A percentile compares a stretch with the other conserved stretches of the same genome.
Conservation (phyloP, 2,113 vertebrate genomes). For the Capreolus pygargus region DNA sequence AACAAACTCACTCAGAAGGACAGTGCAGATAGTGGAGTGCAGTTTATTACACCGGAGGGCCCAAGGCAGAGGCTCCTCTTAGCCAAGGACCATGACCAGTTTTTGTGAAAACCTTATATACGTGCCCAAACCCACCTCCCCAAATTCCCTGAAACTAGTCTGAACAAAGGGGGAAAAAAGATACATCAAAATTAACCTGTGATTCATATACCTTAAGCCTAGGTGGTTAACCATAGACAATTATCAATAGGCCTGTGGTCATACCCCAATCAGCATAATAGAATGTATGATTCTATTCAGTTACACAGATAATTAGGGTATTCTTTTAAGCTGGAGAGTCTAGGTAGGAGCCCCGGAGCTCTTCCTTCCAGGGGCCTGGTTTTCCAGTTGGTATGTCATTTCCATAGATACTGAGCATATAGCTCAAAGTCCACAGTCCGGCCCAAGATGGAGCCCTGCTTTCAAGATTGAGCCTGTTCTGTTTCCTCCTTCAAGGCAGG, state of each 20-base stretch:
- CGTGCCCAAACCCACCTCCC: background rate
- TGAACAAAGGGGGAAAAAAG: background rate
- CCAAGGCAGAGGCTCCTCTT: background rate
- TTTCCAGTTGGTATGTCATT: background rate
- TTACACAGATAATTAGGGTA: background rate
- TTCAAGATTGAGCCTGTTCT: background rate
- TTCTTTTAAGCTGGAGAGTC: background rate
- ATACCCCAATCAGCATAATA: background rate
- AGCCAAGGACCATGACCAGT: background rate
- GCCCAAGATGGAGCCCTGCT: background rate
- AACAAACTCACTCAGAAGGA: background rate
- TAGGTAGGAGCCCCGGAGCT: background rate
- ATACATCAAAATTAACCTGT: background rate
- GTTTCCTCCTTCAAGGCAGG: background rate
- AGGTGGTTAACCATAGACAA: background rate
- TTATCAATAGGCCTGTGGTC: background rate
- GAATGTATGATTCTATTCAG: background rate
- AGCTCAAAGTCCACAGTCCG: background rate
- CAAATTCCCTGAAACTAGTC: background rate
- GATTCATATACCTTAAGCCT: background rate
- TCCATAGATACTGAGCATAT: background rate
- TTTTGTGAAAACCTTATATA: background rate
- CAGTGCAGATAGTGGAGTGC: background rate
- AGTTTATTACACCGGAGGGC: background rate
- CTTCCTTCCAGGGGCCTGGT: background rate